Percentiles rank a stretch among this genome's conserved stretches.
Conservation (phyloP, 2,888 invertebrate species). For the Mantis religiosa region DNA sequence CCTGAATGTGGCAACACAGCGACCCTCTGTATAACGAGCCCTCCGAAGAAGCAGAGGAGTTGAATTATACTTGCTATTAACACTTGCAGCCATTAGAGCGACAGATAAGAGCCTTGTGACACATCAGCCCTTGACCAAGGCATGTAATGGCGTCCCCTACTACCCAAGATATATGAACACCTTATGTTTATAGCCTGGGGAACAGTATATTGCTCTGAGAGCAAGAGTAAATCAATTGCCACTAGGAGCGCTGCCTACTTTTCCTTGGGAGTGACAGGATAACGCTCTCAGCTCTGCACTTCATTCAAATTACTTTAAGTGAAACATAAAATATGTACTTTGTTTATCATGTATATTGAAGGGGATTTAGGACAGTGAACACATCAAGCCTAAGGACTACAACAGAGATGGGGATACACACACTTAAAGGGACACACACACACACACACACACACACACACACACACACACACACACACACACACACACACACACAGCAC, state of each 20-base stretch:
- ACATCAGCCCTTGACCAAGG: neutral
- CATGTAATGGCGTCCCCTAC: neutral
- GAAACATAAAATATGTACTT: no score
- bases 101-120: neutral
- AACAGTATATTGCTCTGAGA: neutral
- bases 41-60: neutral
- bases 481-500: no score
- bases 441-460: no score
- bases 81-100: slow-evolving; percentile 2
- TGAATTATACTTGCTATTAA: slow-evolving; percentile 10
- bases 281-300: no score
- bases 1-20: neutral
- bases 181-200: neutral
- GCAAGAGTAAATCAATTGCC: neutral
- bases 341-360: no score
- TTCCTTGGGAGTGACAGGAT: no score
- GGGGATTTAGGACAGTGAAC: no score
- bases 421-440: no score
- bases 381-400: no score
- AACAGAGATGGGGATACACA: no score
- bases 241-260: neutral
- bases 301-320: no score
- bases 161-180: neutral
- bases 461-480: no score
- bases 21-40: neutral